These are phyloP conservation scores for Epinephelus cyanopodus DNA, from an alignment of 2,113 vertebrate species.

Conservation along the genomic window DNA sequence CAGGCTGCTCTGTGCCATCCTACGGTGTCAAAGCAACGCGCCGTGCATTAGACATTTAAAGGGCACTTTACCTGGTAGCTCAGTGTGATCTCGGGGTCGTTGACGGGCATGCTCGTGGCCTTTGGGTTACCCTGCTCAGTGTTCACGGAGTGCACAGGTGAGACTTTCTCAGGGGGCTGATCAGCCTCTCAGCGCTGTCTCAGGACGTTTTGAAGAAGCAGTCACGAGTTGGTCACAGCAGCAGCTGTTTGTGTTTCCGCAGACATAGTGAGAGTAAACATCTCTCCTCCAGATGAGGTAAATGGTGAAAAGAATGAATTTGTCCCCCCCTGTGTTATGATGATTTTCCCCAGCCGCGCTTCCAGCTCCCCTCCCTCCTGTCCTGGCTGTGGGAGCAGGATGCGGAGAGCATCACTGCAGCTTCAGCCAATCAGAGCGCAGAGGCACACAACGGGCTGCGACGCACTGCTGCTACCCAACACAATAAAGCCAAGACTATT, in stretches of 20 bases:
- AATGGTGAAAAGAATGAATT: conserved; percentile 12
- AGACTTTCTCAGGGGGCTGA: conserved; percentile 39
- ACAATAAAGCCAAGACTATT: conserved; percentile 27
- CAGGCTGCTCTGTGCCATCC: not conserved
- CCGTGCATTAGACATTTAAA: conserved; percentile 24
- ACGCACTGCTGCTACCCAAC: conserved; percentile 71
- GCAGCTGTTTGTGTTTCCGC: conserved; percentile 20
- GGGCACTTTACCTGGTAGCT: conserved; percentile 88
- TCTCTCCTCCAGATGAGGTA: conserved; percentile 28
- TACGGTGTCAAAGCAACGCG: conserved; percentile 1
- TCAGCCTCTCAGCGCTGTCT: conserved; percentile 19
- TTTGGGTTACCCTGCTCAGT: conserved; percentile 34
- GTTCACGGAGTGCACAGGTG: conserved; percentile 56
- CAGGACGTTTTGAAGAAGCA: conserved; percentile 25
- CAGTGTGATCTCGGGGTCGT: conserved; percentile 87
- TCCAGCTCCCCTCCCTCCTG: conserved; percentile 51
- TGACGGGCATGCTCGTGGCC: conserved; percentile 82
- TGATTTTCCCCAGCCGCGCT: conserved; percentile 58
- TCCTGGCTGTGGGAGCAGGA: conserved; percentile 63
- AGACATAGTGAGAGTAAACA: conserved; percentile 49
- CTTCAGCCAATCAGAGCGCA: conserved; percentile 76
- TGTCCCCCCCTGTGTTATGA: conserved; percentile 40
- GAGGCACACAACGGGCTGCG: conserved; percentile 49
- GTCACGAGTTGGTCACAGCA: conserved; percentile 41
- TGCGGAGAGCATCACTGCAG: conserved; percentile 73